Conservation (phyloP, 2,113 vertebrate species). For the Nyctibius bracteatus region DNA sequence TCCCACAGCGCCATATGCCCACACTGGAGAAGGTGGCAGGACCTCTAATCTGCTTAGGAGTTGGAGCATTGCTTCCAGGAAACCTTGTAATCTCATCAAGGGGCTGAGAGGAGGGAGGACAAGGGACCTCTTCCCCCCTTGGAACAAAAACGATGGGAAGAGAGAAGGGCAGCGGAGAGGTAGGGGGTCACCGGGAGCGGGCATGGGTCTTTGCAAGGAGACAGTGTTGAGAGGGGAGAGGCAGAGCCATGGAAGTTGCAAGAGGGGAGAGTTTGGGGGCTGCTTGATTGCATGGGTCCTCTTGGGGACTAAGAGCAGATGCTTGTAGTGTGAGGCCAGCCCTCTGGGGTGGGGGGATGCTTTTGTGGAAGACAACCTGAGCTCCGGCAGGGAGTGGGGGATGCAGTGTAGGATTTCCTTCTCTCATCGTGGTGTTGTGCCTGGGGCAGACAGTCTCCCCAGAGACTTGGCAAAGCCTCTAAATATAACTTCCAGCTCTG, state of each 20-base stretch:
- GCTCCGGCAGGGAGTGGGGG: neutral
- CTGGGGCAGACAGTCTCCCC: neutral
- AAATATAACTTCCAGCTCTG: neutral
- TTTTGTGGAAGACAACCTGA: neutral
- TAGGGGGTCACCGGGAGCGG: fast-evolving
- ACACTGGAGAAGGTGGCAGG: neutral
- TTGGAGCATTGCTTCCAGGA: neutral
- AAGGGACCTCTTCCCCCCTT: neutral
- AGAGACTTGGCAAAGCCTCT: neutral
- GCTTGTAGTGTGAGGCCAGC: fast-evolving
- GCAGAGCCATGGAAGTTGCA: neutral
- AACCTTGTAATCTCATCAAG: neutral
- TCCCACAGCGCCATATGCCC: neutral
- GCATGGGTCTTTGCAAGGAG: neutral
- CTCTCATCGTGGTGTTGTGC: neutral
- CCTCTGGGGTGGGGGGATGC: neutral
- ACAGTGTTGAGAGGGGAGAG: neutral
- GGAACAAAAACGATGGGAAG: neutral
- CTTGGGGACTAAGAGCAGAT: neutral
- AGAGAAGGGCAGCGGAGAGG: neutral
- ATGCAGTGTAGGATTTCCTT: neutral
- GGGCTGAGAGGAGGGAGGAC: neutral
- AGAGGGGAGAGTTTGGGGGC: neutral
- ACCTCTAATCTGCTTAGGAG: neutral
- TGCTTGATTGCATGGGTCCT: neutral